Conservation (phyloP, 2,888 invertebrate genomes). For the Caenorhabditis angaria region DNA sequence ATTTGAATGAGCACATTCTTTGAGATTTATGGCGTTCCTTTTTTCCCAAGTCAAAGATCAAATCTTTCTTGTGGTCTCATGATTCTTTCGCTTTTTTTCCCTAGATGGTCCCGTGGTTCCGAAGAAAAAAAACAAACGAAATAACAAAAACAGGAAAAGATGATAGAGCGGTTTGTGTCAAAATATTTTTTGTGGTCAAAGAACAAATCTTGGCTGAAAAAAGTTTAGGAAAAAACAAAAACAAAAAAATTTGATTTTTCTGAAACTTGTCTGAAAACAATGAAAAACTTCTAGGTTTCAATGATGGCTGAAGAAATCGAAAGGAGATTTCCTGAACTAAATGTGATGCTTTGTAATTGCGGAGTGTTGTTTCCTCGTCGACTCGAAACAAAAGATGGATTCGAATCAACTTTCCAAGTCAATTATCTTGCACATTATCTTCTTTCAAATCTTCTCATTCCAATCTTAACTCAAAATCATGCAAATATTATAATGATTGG, state of each 20-base stretch:
- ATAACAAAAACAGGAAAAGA: conserved; percentile 6
- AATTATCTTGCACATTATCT: conserved; percentile 71
- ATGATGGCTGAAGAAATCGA: conserved; percentile 65
- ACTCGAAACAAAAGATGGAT: conserved; percentile 62
- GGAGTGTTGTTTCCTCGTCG: conserved; percentile 62
- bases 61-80: not conserved
- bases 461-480: conserved; percentile 57
- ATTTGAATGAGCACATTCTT: no score
- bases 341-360: conserved; percentile 68
- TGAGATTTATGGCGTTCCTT: no score
- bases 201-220: conserved; percentile 4
- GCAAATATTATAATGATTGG: conserved; percentile 68
- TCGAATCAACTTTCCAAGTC: conserved; percentile 69
- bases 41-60: not conserved
- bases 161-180: not conserved
- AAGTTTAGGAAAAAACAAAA: conserved; percentile 17
- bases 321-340: conserved; percentile 63
- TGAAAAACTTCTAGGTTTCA: conserved; percentile 52
- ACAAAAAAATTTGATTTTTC: conserved; percentile 19
- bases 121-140: not conserved
- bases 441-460: conserved; percentile 58
- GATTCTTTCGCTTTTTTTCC: not conserved
- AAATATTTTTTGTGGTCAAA: conserved; percentile 7
- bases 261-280: conserved; percentile 3
- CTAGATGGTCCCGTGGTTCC: not conserved